A percentile compares a stretch with the other conserved stretches of the same genome.
These are phyloP conservation scores for Dolomedes plantarius DNA, from an alignment of 2,888 invertebrate species.

Conservation along the genomic window DNA sequence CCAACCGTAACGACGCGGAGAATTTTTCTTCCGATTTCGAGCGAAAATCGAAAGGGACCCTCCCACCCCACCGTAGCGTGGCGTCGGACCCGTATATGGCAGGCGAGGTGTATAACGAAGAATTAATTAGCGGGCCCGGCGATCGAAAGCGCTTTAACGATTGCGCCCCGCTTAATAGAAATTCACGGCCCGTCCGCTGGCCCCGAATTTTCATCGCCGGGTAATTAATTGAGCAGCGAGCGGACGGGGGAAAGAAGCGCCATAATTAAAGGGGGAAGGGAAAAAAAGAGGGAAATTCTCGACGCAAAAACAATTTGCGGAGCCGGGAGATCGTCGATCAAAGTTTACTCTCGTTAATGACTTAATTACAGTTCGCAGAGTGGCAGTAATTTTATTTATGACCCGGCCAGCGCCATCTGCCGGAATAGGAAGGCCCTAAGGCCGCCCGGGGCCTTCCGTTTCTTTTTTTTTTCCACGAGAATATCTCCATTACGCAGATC, in stretches of 20 bases:
- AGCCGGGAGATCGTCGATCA: constrained; percentile 56
- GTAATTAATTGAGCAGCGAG: constrained; percentile 60
- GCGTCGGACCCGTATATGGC: no score
- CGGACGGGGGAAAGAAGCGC: not conserved
- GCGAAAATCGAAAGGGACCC: no score
- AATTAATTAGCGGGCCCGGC: constrained; percentile 49
- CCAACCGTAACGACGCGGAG: no score
- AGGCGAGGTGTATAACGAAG: no score
- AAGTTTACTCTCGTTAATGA: constrained; percentile 68
- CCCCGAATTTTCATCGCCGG: constrained; percentile 66
- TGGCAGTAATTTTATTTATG: constrained; percentile 66
- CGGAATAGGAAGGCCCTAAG: constrained; percentile 16
- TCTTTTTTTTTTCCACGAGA: constrained; percentile 12
- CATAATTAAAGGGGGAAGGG: constrained; percentile 52
- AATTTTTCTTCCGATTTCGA: no score
- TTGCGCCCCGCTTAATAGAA: constrained; percentile 47
- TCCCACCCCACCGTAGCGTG: no score
- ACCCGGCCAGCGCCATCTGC: constrained; percentile 65
- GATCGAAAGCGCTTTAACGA: constrained; percentile 4
- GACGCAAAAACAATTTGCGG: constrained; percentile 63
- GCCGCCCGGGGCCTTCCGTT: constrained; percentile 36
- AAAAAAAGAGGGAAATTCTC: constrained; percentile 27
- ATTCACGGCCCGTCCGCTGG: constrained; percentile 59
- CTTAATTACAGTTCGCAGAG: constrained; percentile 66
- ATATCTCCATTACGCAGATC: constrained; percentile 62